Evolutionary conservation across 1,140 invertebrate species (phyloP).

Genomic region (Macrocentrus cingulum): DNA sequence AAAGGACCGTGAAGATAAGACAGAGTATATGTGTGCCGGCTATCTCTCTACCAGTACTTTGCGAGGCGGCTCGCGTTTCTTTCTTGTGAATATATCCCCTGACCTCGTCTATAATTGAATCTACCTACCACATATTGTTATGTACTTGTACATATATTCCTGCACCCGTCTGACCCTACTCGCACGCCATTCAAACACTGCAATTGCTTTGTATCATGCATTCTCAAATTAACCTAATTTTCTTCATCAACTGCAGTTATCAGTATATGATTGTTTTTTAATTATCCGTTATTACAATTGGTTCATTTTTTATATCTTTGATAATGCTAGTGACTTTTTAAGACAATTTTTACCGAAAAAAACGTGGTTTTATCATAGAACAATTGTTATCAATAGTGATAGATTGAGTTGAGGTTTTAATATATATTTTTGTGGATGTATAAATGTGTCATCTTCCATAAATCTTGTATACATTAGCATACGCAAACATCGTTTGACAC

Average conservation of each 20-base stretch:
- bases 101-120: constrained; percentile 13
- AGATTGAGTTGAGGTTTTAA: too few relatives aligned
- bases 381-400: too few relatives aligned
- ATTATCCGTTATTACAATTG: neutral
- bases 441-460: too few relatives aligned
- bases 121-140: constrained; percentile 7
- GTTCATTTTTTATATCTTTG: neutral
- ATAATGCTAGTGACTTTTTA: too few relatives aligned
- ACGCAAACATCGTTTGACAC: too few relatives aligned
- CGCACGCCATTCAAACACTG: constrained; percentile 3
- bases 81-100: constrained; percentile 11
- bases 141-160: neutral
- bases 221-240: constrained; percentile 23
- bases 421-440: too few relatives aligned
- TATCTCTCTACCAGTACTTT: neutral
- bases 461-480: too few relatives aligned
- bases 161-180: neutral
- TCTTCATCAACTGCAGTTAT: constrained; percentile 18
- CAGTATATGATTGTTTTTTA: neutral
- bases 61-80: neutral
- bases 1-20: constrained; percentile 21
- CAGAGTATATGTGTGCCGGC: neutral
- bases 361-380: too few relatives aligned
- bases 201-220: constrained; percentile 12
- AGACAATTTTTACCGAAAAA: too few relatives aligned